These are phyloP conservation scores for Nomada fucata DNA, from an alignment of 2,888 invertebrate species.

Conservation along the genomic window DNA sequence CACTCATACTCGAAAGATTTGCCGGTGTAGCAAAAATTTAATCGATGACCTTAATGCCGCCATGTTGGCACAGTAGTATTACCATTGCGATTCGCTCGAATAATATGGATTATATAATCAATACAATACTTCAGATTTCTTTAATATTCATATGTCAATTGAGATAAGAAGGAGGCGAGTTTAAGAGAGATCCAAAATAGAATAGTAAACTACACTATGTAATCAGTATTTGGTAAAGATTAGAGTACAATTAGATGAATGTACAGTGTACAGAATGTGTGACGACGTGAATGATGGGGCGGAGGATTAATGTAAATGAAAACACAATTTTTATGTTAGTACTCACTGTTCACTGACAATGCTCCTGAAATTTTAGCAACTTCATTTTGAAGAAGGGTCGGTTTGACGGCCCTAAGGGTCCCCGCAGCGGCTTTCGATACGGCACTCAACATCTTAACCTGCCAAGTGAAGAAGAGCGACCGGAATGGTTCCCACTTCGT, in stretches of 20 bases:
- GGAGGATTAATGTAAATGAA: not conserved
- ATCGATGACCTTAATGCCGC: conserved; percentile 70
- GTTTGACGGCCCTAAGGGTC: conserved; percentile 86
- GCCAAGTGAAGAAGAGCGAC: conserved; percentile 75
- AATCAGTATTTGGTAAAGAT: not conserved
- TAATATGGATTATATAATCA: conserved; percentile 79
- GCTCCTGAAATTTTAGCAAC: conserved; percentile 85
- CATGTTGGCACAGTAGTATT: conserved; percentile 75
- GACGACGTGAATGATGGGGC: not conserved
- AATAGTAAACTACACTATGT: not conserved
- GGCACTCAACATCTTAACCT: conserved; percentile 87
- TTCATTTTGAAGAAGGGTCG: conserved; percentile 85
- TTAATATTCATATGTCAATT: conserved; percentile 31
- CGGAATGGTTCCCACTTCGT: conserved; percentile 53
- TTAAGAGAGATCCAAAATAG: not conserved
- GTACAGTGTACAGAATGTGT: not conserved
- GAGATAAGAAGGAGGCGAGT: not conserved
- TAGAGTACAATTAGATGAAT: not conserved
- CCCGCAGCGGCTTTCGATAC: conserved; percentile 86
- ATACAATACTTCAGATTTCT: conserved; percentile 17
- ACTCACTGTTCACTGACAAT: conserved; percentile 86
- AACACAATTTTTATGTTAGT: conserved; percentile 35
- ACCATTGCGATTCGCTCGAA: conserved; percentile 64
- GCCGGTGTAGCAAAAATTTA: conserved; percentile 40
- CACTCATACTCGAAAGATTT: not conserved